These are phyloP conservation scores for Xerus inauris DNA, from an alignment of 2,113 vertebrate species.

Conservation along the genomic window DNA sequence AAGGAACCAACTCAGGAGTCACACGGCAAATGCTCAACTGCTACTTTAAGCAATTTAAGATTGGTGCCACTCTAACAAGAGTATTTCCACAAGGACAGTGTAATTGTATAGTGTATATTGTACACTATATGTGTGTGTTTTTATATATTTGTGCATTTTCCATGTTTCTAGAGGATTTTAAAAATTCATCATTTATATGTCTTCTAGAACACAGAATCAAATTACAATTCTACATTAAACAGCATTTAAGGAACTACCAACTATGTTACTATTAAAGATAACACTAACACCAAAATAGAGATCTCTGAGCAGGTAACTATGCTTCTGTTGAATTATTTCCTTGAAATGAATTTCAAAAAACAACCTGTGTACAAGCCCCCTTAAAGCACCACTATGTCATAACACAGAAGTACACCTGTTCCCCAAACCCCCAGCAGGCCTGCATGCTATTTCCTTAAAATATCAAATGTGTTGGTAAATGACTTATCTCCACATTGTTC, in stretches of 20 bases:
- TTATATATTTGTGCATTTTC: background rate
- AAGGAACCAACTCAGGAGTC: background rate
- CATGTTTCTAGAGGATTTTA: background rate
- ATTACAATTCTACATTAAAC: background rate
- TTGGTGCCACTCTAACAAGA: background rate
- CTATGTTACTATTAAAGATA: background rate
- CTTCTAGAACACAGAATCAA: background rate
- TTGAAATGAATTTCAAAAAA: constrained; percentile 17
- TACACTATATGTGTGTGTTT: background rate
- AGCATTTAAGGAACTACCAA: background rate
- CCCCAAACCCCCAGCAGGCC: background rate
- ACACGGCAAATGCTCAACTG: background rate
- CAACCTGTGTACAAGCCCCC: background rate
- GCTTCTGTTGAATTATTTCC: constrained; percentile 8
- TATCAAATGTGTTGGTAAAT: background rate
- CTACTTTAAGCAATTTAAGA: background rate
- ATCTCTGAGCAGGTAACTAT: background rate
- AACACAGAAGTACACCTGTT: background rate
- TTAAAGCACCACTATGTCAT: background rate
- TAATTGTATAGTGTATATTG: background rate
- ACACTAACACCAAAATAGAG: background rate
- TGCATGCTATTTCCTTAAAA: background rate
- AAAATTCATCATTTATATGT: background rate
- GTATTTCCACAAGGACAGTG: background rate
- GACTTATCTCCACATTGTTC: background rate